Evolutionary conservation across 2,888 invertebrate species (phyloP), one percentile per base, ranked within the genome.

Genomic region (Dione juno): DNA sequence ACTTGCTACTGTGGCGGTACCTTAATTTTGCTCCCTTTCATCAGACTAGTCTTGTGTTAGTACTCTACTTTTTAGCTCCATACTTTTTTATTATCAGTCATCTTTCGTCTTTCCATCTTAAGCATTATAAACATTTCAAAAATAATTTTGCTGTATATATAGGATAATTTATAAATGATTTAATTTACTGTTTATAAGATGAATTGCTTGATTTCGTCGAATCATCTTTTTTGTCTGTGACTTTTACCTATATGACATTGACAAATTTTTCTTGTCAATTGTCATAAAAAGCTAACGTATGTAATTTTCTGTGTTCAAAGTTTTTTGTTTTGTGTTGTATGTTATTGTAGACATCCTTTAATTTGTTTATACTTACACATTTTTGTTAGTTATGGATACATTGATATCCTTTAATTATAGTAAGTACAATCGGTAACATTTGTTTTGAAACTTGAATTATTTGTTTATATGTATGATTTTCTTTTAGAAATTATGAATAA

Each of bases 401-500:
- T 66, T 75, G 53, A 74, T 72, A 57, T 70, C 74, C 0, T 70
- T 74, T 45, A 74, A 74, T 58, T 65, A 70, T 37, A 75, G 75
- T 75, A 68, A 72, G 75, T 69, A 54, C 41, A 61, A 13, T 61
- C 11, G 16, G 37, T 16, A 57, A 37, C 5, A 57, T 11, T 10
- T 37, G 16, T 40, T 57, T 57, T 40, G 6, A n/a, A 61, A 28
- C 9, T 45, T 11, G 7, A 61, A 45, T 35, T n/a, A 7, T 21
- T 45, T 45, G n/a, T 16, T 45, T 45, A 61, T 35, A 11, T 61
- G 6, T 11, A 11, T 35, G 8, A 54, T 54, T 72, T 59, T 54
- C 43, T 77, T 81, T 28, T 79, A 92, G 92, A 88, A 87, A 88
- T 88, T 75, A 87, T 89, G 84, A 86, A 78, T 73, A 92, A 90